Conservation (phyloP, 2,797 vertebrate species). For the Danionella dracula region DNA sequence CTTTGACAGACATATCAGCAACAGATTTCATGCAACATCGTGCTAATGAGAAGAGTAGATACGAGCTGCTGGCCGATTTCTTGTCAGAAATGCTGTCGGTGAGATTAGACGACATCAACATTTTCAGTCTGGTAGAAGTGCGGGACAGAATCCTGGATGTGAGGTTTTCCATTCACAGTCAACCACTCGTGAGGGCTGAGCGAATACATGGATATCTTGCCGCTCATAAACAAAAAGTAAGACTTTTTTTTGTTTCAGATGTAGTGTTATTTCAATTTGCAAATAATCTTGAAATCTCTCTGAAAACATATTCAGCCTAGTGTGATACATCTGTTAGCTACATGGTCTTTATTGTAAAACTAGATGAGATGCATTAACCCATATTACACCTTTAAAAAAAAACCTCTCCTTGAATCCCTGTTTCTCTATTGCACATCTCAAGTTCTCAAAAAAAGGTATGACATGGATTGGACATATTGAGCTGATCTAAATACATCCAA, state of each 20-base stretch:
- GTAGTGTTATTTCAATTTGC: neutral
- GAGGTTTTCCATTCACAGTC: conserved; percentile 64
- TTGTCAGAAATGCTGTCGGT: conserved; percentile 73
- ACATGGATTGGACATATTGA: conserved; percentile 26
- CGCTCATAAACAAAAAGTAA: conserved; percentile 78
- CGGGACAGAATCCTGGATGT: conserved; percentile 69
- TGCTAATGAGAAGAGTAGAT: conserved; percentile 62
- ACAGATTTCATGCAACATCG: conserved; percentile 75
- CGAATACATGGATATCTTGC: conserved; percentile 76
- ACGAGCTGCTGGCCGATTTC: conserved; percentile 69
- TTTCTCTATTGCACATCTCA: neutral
- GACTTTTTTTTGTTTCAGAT: neutral
- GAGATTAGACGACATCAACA: conserved; percentile 62
- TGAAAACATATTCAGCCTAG: neutral
- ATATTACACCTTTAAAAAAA: neutral
- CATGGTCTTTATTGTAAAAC: neutral
- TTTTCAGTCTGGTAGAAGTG: conserved; percentile 72
- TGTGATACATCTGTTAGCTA: neutral
- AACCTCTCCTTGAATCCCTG: neutral
- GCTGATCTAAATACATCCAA: conserved; percentile 53
- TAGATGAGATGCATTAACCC: neutral
- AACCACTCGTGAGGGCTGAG: conserved; percentile 70
- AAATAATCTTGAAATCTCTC: neutral
- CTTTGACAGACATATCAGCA: conserved; percentile 68
- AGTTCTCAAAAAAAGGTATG: neutral